Evolutionary conservation across 2,797 vertebrate genomes (phyloP).

Genomic region (Agapornis canus): DNA sequence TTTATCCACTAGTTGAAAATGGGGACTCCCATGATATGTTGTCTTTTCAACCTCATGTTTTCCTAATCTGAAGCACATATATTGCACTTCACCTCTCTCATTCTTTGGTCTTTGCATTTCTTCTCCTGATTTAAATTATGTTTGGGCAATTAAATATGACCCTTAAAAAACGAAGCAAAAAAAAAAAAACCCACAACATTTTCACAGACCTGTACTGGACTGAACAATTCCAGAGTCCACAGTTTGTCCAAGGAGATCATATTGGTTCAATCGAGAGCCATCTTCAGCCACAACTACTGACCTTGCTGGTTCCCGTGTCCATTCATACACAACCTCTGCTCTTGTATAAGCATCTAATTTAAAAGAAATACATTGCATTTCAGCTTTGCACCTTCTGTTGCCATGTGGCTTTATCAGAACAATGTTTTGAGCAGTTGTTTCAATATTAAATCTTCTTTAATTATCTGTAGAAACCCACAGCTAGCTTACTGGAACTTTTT

Average conservation of each 20-base stretch:
- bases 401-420: neutral
- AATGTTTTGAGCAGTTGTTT: neutral
- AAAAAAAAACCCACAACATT: neutral
- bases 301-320: constrained; percentile 91
- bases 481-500: neutral
- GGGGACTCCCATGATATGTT: neutral
- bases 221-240: constrained; percentile 96
- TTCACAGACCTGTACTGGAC: constrained; percentile 92
- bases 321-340: constrained; percentile 95
- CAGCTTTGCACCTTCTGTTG: neutral
- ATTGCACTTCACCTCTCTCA: neutral
- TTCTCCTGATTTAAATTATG: neutral
- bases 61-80: neutral
- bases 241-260: constrained; percentile 94
- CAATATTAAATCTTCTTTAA: neutral
- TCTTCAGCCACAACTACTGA: constrained; percentile 98
- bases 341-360: constrained; percentile 93
- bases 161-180: neutral
- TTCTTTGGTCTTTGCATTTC: neutral
- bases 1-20: neutral
- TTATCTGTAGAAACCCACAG: neutral
- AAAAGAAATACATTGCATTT: neutral
- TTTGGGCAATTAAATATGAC: neutral
- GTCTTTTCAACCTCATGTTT: neutral
- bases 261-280: constrained; percentile 95